Percentiles rank a stretch among this genome's conserved stretches.
phyloP scores from a whole-genome alignment of 1,140 invertebrate genomes.

The Ephestia elutella region DNA sequence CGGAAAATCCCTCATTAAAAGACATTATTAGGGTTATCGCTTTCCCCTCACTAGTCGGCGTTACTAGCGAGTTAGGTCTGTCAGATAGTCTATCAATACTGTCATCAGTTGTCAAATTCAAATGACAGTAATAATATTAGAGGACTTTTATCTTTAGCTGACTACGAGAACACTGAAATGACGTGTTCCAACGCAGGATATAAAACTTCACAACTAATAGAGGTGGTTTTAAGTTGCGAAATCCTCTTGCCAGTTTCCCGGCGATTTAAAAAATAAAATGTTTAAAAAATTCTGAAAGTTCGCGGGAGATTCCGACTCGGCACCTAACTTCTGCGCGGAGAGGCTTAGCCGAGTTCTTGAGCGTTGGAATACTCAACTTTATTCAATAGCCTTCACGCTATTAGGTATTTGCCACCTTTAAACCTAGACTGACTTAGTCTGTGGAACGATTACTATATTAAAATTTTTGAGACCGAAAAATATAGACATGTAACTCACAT shows the following conservation, averaged over 20 bases:
- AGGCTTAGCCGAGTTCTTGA: conserved; percentile 42
- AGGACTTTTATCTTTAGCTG: too few relatives aligned
- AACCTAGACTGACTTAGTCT: background rate
- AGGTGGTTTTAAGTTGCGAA: conserved; percentile 20
- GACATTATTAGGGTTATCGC: too few relatives aligned
- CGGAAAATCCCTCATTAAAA: too few relatives aligned
- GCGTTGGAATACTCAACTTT: conserved; percentile 41
- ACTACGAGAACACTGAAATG: conserved; percentile 15
- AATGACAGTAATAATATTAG: too few relatives aligned
- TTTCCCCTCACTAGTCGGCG: too few relatives aligned
- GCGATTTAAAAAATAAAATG: conserved; percentile 50
- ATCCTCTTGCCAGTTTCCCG: conserved; percentile 38
- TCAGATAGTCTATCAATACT: too few relatives aligned
- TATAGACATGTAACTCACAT: too few relatives aligned
- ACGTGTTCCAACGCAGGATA: conserved; percentile 27
- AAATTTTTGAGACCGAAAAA: too few relatives aligned
- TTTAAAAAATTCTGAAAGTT: conserved; percentile 48
- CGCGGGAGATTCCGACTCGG: conserved; percentile 37
- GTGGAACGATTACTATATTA: too few relatives aligned
- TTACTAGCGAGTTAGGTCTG: too few relatives aligned
- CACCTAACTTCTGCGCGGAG: conserved; percentile 38
- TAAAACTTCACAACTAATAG: conserved; percentile 5
- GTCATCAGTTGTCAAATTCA: too few relatives aligned
- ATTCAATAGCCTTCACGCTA: conserved; percentile 45
- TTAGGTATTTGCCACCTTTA: conserved; percentile 29